Base-by-base conservation (phyloP, 2,888 invertebrate species). In the Salticus scenicus region DNA sequence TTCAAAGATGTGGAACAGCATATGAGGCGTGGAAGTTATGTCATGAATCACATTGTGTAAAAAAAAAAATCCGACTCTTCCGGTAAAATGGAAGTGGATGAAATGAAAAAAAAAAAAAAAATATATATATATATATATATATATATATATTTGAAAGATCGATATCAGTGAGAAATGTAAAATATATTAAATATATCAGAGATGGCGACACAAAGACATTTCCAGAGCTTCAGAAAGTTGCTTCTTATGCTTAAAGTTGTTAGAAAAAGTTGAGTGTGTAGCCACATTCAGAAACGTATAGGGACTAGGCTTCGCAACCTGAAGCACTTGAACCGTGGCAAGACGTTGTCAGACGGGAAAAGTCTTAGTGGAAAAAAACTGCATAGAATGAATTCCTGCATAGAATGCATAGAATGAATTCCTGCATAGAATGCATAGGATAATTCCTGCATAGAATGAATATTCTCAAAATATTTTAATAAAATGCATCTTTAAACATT, bases 341-440 rank as follows among this genome's bases (percentile, higher is more conserved):
- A 77, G 37, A 77, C 69, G 33, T 20, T 77, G 8, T 2, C 20
- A 24, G 57, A 77, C 31, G 70, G 30, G 70, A 77, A 77, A 69
- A 51, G 14, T 0, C 4, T 67, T 2, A 24, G 37, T 37, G 69
- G 77, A 41, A 69, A 24, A 77, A 30, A 28, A 0, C 20, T n/a
- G n/a, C n/a, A n/a, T n/a, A n/a, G n/a, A n/a, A n/a, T n/a, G n/a
- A n/a, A n/a, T n/a, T n/a, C n/a, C n/a, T n/a, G n/a, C n/a, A n/a
- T n/a, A n/a, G n/a, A n/a, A n/a, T n/a, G n/a, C n/a, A n/a, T n/a
- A n/a, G n/a, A n/a, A n/a, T n/a, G n/a, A n/a, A n/a, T n/a, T n/a
- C n/a, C n/a, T n/a, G n/a, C n/a, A n/a, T n/a, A n/a, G n/a, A n/a
- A n/a, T n/a, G n/a, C n/a, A n/a, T n/a, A n/a, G n/a, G n/a, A n/a